Evolutionary conservation across 1,140 invertebrate species (phyloP).

Genomic region (Zeugodacus cucurbitae): DNA sequence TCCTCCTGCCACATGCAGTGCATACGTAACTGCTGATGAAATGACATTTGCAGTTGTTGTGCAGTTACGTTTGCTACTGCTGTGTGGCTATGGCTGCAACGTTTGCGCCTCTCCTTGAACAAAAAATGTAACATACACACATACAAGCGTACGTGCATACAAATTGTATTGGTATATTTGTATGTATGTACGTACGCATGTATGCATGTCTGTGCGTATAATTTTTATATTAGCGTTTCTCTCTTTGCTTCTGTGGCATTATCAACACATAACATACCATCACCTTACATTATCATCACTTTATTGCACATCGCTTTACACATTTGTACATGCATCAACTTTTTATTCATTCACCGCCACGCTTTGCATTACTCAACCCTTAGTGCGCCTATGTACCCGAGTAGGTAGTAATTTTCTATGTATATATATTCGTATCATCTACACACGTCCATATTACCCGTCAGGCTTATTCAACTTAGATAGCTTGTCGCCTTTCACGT

Average conservation of each 20-base stretch:
- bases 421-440: background rate
- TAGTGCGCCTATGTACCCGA: background rate
- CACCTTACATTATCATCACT: background rate
- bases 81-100: background rate
- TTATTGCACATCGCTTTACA: background rate
- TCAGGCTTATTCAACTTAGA: background rate
- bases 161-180: background rate
- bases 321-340: background rate
- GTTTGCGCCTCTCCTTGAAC: background rate
- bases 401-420: background rate
- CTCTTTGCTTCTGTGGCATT: slow-evolving; percentile 16
- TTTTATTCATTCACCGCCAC: background rate
- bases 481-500: background rate
- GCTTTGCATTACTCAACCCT: background rate
- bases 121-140: background rate
- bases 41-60: background rate
- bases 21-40: background rate
- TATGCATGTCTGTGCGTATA: background rate
- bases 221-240: background rate
- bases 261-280: slow-evolving; percentile 2
- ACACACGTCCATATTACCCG: background rate
- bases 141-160: background rate
- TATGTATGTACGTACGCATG: background rate
- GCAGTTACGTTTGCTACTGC: background rate
- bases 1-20: background rate